Conservation (phyloP, 2,888 invertebrate species). For the Aradus depressus region DNA sequence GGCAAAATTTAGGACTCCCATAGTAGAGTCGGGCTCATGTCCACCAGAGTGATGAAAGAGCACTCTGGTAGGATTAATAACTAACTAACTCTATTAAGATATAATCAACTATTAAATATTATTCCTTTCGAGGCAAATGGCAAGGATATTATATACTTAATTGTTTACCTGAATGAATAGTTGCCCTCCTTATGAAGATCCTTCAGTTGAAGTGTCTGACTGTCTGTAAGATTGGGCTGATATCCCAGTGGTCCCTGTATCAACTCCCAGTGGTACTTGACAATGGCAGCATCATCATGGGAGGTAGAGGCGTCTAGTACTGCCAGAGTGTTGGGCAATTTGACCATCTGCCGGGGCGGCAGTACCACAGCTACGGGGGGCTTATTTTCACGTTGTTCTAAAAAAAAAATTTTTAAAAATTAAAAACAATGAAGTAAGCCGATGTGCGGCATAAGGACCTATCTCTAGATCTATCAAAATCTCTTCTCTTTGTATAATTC, state of each 20-base stretch:
- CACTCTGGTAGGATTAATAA: too few relatives aligned
- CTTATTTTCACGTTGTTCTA: constrained; percentile 65
- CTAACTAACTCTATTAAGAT: too few relatives aligned
- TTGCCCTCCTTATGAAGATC: constrained; percentile 78
- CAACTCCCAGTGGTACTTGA: constrained; percentile 85
- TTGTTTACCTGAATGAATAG: constrained; percentile 70
- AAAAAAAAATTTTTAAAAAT: neutral
- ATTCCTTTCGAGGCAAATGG: too few relatives aligned
- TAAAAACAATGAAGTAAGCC: too few relatives aligned
- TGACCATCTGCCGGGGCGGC: constrained; percentile 73
- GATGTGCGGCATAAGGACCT: too few relatives aligned
- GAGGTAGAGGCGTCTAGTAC: constrained; percentile 76
- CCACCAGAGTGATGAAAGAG: too few relatives aligned
- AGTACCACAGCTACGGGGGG: constrained; percentile 77
- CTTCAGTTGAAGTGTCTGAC: constrained; percentile 70
- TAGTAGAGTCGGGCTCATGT: too few relatives aligned
- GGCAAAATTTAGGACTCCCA: too few relatives aligned
- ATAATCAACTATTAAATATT: too few relatives aligned
- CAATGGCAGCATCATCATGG: constrained; percentile 51
- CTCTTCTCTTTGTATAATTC: too few relatives aligned
- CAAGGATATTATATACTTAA: too few relatives aligned
- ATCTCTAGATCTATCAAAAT: too few relatives aligned
- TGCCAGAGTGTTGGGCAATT: constrained; percentile 78
- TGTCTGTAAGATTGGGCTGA: constrained; percentile 65
- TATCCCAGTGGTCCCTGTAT: constrained; percentile 79